Conservation (phyloP, 2,113 vertebrate species). For the Brachypteracias leptosomus region DNA sequence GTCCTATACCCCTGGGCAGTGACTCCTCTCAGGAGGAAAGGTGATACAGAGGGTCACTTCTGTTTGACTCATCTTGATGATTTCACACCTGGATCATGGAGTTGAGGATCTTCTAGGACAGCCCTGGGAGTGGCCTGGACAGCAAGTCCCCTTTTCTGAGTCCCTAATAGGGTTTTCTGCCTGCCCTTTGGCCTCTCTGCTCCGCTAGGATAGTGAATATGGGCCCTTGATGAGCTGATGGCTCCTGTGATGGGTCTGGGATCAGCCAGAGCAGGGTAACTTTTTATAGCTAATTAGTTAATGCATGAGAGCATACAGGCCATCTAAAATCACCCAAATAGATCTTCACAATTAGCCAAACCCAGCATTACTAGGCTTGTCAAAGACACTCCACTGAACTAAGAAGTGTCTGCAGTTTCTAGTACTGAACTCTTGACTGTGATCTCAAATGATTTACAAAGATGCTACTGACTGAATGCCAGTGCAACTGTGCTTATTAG, state of each 20-base stretch:
- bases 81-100: not conserved
- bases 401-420: not conserved
- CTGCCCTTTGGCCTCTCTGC: not conserved
- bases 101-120: not conserved
- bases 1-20: not conserved
- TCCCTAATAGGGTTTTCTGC: not conserved
- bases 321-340: not conserved
- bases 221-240: too few species aligned
- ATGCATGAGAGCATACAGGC: not conserved
- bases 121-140: rapidly evolving
- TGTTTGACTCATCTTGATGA: not conserved
- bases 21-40: not conserved
- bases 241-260: not conserved
- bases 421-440: not conserved
- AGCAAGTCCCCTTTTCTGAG: not conserved
- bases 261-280: not conserved
- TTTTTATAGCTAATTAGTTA: not conserved
- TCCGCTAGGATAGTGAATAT: not conserved
- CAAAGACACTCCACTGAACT: not conserved
- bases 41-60: not conserved
- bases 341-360: not conserved
- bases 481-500: not conserved
- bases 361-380: not conserved
- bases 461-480: not conserved
- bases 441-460: not conserved